Conservation (phyloP, 2,113 vertebrate genomes). For the Rhea pennata region DNA sequence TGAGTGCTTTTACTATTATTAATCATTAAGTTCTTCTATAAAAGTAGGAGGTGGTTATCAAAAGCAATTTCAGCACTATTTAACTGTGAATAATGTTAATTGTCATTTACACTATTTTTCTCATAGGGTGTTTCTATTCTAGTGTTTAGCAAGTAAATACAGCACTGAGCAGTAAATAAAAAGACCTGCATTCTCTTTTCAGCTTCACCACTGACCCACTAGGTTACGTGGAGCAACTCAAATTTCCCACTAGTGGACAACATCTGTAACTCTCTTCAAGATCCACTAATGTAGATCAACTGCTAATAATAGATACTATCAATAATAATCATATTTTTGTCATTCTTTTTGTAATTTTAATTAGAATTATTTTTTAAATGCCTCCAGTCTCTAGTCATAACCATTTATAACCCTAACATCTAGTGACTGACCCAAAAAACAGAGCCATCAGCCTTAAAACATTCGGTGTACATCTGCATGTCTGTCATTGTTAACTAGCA, state of each 20-base stretch:
- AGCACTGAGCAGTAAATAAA: not conserved
- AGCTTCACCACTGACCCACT: not conserved
- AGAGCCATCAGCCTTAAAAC: not conserved
- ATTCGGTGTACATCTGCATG: not conserved
- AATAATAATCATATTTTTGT: not conserved
- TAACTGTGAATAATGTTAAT: not conserved
- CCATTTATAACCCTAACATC: not conserved
- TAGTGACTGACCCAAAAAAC: not conserved
- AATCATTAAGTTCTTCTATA: slow-evolving; percentile 8
- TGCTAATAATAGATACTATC: not conserved
- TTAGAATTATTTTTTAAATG: not conserved
- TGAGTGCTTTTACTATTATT: not conserved
- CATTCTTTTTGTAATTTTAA: not conserved
- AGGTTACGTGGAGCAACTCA: not conserved
- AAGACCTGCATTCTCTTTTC: not conserved
- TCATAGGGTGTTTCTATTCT: not conserved
- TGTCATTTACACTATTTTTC: not conserved
- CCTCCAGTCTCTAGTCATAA: not conserved
- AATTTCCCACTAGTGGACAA: not conserved
- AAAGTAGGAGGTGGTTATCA: not conserved
- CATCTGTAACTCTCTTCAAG: not conserved
- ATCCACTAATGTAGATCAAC: not conserved
- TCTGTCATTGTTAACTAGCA: not conserved
- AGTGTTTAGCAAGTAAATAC: not conserved
- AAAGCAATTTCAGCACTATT: not conserved